Evolutionary conservation across 2,888 invertebrate species (phyloP).

Genomic region (Molanna angustata): DNA sequence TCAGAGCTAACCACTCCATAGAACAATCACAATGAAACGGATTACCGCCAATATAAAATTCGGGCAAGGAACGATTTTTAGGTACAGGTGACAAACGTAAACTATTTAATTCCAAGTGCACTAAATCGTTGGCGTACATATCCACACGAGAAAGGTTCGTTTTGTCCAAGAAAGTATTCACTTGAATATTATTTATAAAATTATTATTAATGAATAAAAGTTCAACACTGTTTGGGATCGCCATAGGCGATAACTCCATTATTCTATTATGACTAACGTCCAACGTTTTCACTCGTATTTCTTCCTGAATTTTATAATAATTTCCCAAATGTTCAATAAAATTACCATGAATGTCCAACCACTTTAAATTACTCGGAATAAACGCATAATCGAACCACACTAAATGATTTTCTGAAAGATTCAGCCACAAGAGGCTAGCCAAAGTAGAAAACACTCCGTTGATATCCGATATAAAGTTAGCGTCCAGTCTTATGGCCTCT

Average conservation of each 20-base stretch:
- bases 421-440: slow-evolving; percentile 81
- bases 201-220: slow-evolving; percentile 87
- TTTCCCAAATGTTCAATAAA: slow-evolving; percentile 85
- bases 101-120: slow-evolving; percentile 78
- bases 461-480: slow-evolving; percentile 84
- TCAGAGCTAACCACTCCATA: slow-evolving; percentile 92
- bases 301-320: slow-evolving; percentile 81
- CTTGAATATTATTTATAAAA: slow-evolving; percentile 74
- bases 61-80: slow-evolving; percentile 71
- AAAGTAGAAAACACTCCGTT: slow-evolving; percentile 86
- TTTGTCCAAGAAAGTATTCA: slow-evolving; percentile 85
- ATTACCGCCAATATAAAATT: slow-evolving; percentile 89
- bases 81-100: slow-evolving; percentile 74
- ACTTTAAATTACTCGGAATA: slow-evolving; percentile 83
- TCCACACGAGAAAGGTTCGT: slow-evolving; percentile 82
- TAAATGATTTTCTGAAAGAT: slow-evolving; percentile 86
- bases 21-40: slow-evolving; percentile 94
- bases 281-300: slow-evolving; percentile 77
- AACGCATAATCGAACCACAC: slow-evolving; percentile 94
- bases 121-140: slow-evolving; percentile 84
- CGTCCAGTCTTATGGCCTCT: slow-evolving; percentile 84
- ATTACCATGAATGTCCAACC: slow-evolving; percentile 89
- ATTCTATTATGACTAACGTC: slow-evolving; percentile 90
- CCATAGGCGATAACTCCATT: slow-evolving; percentile 75
- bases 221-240: slow-evolving; percentile 86